These are phyloP conservation scores for Drosophila histrio DNA, from an alignment of 2,888 invertebrate genomes.

Conservation along the genomic window DNA sequence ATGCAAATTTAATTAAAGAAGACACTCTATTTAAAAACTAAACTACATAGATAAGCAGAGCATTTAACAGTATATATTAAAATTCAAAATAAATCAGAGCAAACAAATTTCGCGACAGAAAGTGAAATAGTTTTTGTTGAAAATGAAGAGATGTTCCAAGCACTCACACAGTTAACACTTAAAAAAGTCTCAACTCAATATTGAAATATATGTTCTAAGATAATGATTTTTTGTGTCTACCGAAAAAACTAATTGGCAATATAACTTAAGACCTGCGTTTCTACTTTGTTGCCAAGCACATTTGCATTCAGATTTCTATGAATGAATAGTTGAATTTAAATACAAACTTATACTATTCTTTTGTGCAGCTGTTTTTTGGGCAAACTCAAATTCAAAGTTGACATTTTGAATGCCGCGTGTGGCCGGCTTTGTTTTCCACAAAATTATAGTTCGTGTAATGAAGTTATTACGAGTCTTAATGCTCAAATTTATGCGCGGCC, in stretches of 20 bases:
- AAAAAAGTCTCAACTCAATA: neutral
- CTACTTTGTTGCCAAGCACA: neutral
- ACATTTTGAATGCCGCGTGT: constrained; percentile 37
- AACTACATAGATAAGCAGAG: neutral
- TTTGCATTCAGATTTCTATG: neutral
- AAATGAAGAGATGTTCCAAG: neutral
- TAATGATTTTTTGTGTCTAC: neutral
- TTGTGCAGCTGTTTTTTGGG: constrained; percentile 15
- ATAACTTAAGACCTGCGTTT: neutral
- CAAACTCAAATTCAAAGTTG: constrained; percentile 22
- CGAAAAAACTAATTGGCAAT: neutral
- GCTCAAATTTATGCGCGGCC: constrained; percentile 79
- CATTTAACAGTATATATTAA: neutral
- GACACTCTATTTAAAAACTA: neutral
- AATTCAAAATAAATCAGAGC: neutral
- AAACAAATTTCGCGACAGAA: neutral
- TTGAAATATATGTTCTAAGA: neutral
- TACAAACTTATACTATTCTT: constrained; percentile 7
- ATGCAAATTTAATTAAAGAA: neutral
- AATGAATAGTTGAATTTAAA: constrained; percentile 5
- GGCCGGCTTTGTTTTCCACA: constrained; percentile 32
- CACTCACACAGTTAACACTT: neutral
- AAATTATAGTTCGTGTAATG: constrained; percentile 79
- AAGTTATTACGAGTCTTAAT: constrained; percentile 82
- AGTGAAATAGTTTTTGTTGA: neutral